A percentile compares a stretch with the other conserved stretches of the same genome.
Evolutionary conservation across 64 coral and sea anemone species (phyloP).

Genomic region (Pachyseris speciosa): DNA sequence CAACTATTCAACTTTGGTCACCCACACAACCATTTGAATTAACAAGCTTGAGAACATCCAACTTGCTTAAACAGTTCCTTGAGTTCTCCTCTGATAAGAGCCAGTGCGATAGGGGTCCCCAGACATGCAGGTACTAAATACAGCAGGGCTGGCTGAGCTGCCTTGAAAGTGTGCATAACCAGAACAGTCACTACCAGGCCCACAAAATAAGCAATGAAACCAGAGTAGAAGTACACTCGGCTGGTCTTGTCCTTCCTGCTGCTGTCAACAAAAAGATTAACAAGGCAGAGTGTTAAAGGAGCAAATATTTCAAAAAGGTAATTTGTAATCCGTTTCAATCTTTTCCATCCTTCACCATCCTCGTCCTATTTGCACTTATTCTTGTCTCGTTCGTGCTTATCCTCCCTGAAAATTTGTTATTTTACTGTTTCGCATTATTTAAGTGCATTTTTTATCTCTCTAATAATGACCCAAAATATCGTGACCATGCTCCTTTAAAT

Average conservation of each 20-base stretch:
- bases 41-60: neutral
- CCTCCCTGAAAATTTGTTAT: no score
- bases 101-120: slow-evolving; percentile 85
- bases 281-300: neutral
- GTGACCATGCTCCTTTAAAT: no score
- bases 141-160: slow-evolving; percentile 95
- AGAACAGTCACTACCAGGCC: slow-evolving; percentile 92
- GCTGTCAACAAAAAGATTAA: slow-evolving; percentile 34
- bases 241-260: slow-evolving; percentile 73
- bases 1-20: no score
- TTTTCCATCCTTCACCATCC: no score
- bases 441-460: no score
- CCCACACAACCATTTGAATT: no score
- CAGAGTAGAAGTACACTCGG: slow-evolving; percentile 91
- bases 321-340: no score
- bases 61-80: slow-evolving; percentile 92
- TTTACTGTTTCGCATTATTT: no score
- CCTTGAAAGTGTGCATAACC: slow-evolving; percentile 98
- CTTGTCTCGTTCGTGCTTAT: no score
- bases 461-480: no score
- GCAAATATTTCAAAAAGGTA: no score
- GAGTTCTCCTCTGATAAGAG: slow-evolving; percentile 86
- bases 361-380: neutral
- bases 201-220: slow-evolving; percentile 93
- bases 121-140: slow-evolving; percentile 98